These are phyloP conservation scores for Chroicocephalus ridibundus DNA, from an alignment of 2,113 vertebrate species.

Conservation along the genomic window DNA sequence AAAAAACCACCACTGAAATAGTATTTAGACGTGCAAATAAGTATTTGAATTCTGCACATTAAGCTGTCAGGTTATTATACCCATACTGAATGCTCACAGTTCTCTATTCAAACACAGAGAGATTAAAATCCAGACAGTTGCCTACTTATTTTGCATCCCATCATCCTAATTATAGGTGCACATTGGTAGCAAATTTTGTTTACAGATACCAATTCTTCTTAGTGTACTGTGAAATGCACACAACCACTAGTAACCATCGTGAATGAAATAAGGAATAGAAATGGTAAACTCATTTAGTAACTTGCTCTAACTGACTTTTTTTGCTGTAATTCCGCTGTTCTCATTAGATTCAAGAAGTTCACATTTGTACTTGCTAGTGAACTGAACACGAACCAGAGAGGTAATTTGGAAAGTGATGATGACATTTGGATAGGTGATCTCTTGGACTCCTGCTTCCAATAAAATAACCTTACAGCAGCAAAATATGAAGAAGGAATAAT, in stretches of 20 bases:
- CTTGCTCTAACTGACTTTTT: neutral
- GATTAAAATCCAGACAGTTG: neutral
- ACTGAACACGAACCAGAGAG: neutral
- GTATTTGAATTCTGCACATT: neutral
- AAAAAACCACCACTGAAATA: neutral
- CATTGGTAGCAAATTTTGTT: neutral
- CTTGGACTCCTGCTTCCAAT: neutral
- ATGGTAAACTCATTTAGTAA: neutral
- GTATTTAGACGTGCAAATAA: neutral
- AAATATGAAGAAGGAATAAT: neutral
- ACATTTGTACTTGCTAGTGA: neutral
- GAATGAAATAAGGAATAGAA: neutral
- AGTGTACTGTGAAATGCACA: neutral
- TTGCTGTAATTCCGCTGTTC: neutral
- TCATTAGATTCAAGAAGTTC: neutral
- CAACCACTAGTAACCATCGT: neutral
- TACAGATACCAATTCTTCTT: neutral
- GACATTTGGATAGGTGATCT: neutral
- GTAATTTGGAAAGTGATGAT: neutral
- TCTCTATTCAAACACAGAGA: neutral
- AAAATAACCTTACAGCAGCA: neutral
- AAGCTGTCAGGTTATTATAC: neutral
- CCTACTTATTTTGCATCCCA: neutral
- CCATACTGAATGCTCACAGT: neutral
- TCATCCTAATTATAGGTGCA: neutral